Evolutionary conservation across 2,888 invertebrate species (phyloP).

Genomic region (Caenorhabditis angaria): DNA sequence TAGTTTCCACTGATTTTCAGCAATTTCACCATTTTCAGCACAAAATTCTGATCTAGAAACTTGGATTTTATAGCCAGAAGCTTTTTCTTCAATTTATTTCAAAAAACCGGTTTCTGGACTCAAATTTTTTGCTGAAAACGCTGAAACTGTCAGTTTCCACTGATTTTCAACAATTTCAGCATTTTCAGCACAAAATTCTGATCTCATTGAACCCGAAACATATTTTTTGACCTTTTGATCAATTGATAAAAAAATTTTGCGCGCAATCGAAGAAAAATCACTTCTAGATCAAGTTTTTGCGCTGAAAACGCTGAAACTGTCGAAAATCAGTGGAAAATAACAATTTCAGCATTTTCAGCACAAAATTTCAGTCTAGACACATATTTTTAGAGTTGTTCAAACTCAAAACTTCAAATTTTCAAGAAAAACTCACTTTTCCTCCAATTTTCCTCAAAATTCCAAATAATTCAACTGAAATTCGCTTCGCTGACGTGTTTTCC

Average conservation of each 20-base stretch:
- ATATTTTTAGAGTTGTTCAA: no score
- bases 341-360: no score
- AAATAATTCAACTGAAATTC: no score
- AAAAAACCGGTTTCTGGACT: background rate
- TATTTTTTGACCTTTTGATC: no score
- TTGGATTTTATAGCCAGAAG: no score
- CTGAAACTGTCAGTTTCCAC: background rate
- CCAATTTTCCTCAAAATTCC: no score
- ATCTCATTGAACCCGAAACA: no score
- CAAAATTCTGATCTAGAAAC: background rate
- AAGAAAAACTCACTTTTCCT: background rate
- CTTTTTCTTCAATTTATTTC: background rate
- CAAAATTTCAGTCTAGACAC: no score
- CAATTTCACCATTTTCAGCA: background rate
- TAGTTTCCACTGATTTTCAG: background rate
- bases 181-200: constrained; percentile 12
- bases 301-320: background rate
- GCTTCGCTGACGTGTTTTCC: no score
- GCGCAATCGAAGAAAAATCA: no score
- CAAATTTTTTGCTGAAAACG: background rate
- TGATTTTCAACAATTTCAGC: constrained; percentile 11
- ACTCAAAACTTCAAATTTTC: background rate
- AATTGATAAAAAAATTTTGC: no score
- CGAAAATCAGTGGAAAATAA: background rate
- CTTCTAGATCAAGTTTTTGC: background rate